Base-by-base conservation (phyloP, 1,140 invertebrate species). In the Pseudomyrmex flavicornis region DNA sequence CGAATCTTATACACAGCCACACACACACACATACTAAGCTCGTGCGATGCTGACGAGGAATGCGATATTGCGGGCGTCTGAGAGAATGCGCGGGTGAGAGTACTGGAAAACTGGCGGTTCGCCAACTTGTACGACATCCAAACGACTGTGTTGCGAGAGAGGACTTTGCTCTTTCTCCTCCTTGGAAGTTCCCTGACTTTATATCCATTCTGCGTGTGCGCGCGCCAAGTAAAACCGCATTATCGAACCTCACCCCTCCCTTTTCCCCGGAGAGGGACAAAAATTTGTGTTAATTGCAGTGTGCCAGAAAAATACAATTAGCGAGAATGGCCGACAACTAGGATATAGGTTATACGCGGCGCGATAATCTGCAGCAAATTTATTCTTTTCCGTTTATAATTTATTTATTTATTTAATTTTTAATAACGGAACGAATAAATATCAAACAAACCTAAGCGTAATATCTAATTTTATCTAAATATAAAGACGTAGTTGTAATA, bases 71-170 rank as follows among this genome's bases (percentile, higher is more conserved):
- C 61, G 63, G 52, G 61, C 17, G 50, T 17, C 46, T 8, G 87
- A 89, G 87, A 84, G 80, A 72, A 73, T 75, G 74, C 50, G 50
- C 50, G 50, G 50, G 50, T 12, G 50, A 52, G 50, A 52, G 50
- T 52, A 13, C 50, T 56, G 17, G 70, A 80, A 84, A 89, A 73
- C 89, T 90, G 89, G 89, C 85, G 59, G 82, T 62, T 50, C 58
- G 88, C 89, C 89, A 90, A 90, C 89, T 86, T 85, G 83, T 85
- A 88, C 86, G 82, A 89, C 79, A 88, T 89, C 88, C 82, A 82
- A 87, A 84, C 83, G 68, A 63, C 22, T 9, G 35, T 52, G 84
- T 65, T 58, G 52, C 74, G 48, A 69, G 44, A 26, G 82, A 89
- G 85, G 79, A 84, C 86, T 85, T 89, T 89, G 83, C 85, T 84